Percentiles rank a stretch among this genome's conserved stretches.
These are phyloP conservation scores for Somateria mollissima DNA, from an alignment of 2,797 vertebrate species.

Conservation along the genomic window DNA sequence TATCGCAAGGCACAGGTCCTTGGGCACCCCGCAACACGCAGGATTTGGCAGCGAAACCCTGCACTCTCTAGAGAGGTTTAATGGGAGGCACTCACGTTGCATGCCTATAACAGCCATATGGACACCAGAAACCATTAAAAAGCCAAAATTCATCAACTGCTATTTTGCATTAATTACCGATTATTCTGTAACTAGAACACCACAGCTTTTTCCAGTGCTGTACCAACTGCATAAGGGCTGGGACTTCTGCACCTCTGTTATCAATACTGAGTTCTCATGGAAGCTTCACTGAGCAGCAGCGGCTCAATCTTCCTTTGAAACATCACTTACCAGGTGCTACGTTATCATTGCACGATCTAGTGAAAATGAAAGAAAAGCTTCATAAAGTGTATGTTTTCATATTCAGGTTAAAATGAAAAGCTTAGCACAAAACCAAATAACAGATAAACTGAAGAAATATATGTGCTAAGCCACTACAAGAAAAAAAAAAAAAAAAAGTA, in stretches of 20 bases:
- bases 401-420: background rate
- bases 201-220: background rate
- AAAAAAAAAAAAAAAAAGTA: fast-evolving
- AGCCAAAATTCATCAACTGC: background rate
- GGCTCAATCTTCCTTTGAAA: background rate
- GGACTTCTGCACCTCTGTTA: background rate
- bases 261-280: background rate
- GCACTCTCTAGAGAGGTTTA: background rate
- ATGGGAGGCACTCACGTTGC: background rate
- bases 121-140: background rate
- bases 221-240: background rate
- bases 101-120: fast-evolving
- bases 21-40: background rate
- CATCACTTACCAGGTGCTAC: background rate
- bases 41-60: background rate
- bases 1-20: background rate
- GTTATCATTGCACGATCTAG: background rate
- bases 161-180: background rate
- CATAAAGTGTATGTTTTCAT: background rate
- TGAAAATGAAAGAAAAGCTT: background rate
- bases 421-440: background rate
- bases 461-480: background rate
- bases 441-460: background rate
- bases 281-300: background rate
- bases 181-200: background rate